Base-by-base conservation (phyloP, 2,888 invertebrate genomes). In the Marronus borbonicus region DNA sequence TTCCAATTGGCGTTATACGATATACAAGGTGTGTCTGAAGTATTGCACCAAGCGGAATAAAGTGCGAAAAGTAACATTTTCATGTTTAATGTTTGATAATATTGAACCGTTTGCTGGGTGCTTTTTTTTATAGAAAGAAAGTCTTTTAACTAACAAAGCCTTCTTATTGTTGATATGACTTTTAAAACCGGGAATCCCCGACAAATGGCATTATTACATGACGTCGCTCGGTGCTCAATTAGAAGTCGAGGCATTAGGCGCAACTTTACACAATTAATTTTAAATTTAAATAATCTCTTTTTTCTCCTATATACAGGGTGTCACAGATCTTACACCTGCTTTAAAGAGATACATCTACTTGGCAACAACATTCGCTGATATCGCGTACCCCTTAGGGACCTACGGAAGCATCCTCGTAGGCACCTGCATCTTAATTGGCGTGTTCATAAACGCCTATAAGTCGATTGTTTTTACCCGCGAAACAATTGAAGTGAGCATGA, bases 301-400 rank as follows among this genome's bases (percentile, higher is more conserved):
- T 72, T 49, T 75, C 79, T 79, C 81, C 78, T 20, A 3, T 83
- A 88, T 89, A 0, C 86, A 94, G 93, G 96, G 96, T 12, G 91
- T 96, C 60, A 94, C 94, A 75, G 95, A 96, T 82, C 86, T 96
- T 7, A 92, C 95, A 0, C 94, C 95, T 0, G 89, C 94, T n/a
- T 96, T 96, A 77, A 92, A 94, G 85, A 90, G 94, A 28, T 95
- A 95, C 95, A 92, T 96, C 24, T 96, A 93, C 88, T 86, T 96
- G 62, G 94, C 94, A 17, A 96, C 96, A 1, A 94, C 94, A 0
- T 92, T 96, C 80, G 94, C 93, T 0, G 95, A 95, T 17, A 88
- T 93, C 36, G 92, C 93, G 0, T 93, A 92, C 20, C 95, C 95
- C 0, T 84, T 93, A 14, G 87, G 94, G 72, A 92, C 93, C 1